Evolutionary conservation across 30 jellyfish, hydroid and myxozoan genomes (phyloP).

Genomic region (Mastigias papua): DNA sequence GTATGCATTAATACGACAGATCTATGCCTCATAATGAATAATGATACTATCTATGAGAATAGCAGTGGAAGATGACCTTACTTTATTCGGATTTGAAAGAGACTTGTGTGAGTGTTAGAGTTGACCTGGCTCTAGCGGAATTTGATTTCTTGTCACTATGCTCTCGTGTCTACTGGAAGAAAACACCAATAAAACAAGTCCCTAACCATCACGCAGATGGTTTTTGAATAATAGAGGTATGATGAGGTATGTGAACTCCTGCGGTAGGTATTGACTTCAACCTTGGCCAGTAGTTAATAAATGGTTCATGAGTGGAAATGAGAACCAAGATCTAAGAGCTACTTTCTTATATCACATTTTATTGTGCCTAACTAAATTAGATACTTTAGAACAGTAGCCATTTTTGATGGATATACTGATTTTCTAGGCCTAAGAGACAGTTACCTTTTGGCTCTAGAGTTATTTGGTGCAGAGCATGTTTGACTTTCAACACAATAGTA

Average conservation of each 20-base stretch:
- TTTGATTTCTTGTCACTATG: too few relatives aligned
- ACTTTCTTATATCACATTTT: not conserved
- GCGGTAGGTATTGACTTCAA: too few relatives aligned
- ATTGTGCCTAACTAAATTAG: not conserved
- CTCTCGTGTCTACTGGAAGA: too few relatives aligned
- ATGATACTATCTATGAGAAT: not conserved
- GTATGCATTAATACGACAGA: not conserved
- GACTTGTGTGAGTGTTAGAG: too few relatives aligned
- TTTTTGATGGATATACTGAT: not conserved
- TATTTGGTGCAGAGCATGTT: not conserved
- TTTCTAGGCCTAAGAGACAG: not conserved
- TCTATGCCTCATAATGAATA: not conserved
- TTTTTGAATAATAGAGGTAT: not conserved
- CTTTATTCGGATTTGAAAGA: not conserved
- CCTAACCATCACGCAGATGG: conserved; percentile 7
- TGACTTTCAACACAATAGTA: not conserved
- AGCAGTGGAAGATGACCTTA: conserved; percentile 21
- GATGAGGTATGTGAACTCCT: not conserved
- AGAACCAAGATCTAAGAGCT: not conserved
- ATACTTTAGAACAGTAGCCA: not conserved
- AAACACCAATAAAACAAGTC: not conserved
- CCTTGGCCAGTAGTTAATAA: not conserved
- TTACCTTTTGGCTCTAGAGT: not conserved
- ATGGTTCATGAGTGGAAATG: not conserved
- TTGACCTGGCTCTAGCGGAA: too few relatives aligned